Percentiles rank a stretch among this genome's conserved stretches.
Conservation (phyloP, 2,888 invertebrate genomes). For the Uloborus plumipes region DNA sequence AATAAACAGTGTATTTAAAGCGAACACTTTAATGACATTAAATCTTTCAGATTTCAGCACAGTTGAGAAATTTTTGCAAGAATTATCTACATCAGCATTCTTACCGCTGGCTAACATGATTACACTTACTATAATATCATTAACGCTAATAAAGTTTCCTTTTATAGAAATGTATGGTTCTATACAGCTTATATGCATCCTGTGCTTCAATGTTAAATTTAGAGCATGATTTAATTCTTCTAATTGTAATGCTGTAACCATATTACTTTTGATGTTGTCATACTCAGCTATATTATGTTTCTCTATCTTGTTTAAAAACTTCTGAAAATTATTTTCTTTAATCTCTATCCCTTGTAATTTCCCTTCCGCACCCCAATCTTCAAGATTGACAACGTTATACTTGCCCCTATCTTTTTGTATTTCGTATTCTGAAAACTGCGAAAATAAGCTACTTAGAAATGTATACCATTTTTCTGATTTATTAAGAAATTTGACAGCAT, state of each 20-base stretch:
- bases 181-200: background rate
- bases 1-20: constrained; percentile 9
- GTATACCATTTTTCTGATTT: constrained; percentile 11
- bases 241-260: background rate
- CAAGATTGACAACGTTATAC: constrained; percentile 17
- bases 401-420: constrained; percentile 4
- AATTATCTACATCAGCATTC: background rate
- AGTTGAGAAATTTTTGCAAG: background rate
- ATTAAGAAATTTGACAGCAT: background rate
- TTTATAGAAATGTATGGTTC: constrained; percentile 9
- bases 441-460: constrained; percentile 2
- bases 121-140: background rate
- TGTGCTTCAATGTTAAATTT: constrained; percentile 18
- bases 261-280: constrained; percentile 2
- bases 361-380: constrained; percentile 17
- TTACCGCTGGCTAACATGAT: background rate
- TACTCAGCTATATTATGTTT: constrained; percentile 7
- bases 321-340: background rate
- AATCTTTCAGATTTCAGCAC: constrained; percentile 6
- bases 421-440: constrained; percentile 14
- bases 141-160: constrained; percentile 6
- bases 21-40: constrained; percentile 9
- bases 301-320: constrained; percentile 3
- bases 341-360: constrained; percentile 12
- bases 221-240: constrained; percentile 23